Evolutionary conservation across 2,888 invertebrate species (phyloP).

Genomic region (Melanophora roralis): DNA sequence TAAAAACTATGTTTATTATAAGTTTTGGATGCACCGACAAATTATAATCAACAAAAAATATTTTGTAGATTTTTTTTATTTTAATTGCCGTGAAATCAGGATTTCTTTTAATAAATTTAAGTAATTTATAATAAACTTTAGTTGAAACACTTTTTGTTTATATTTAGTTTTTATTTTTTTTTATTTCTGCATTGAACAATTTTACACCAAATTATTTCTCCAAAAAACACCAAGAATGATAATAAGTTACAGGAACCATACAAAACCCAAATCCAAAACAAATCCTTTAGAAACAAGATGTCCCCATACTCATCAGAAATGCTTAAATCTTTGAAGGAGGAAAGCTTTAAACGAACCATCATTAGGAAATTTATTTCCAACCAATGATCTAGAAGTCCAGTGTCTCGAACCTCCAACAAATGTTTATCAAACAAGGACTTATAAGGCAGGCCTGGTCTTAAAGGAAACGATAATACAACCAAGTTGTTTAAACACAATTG

Average conservation of each 20-base stretch:
- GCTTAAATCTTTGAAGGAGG: constrained; percentile 45
- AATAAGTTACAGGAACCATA: constrained; percentile 11
- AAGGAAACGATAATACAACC: constrained; percentile 27
- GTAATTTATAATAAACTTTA: too few species aligned
- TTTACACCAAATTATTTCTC: constrained; percentile 15
- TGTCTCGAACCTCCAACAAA: constrained; percentile 44
- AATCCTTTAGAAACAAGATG: constrained; percentile 27
- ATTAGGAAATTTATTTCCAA: constrained; percentile 38
- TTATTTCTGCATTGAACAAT: not conserved
- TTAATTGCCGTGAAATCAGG: not conserved
- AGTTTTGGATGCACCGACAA: too few species aligned
- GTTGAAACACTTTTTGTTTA: not conserved
- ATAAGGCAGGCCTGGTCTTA: constrained; percentile 51
- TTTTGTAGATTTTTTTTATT: too few species aligned
- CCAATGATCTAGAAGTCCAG: constrained; percentile 57
- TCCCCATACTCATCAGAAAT: constrained; percentile 9
- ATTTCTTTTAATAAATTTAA: not conserved
- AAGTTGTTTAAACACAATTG: constrained; percentile 39
- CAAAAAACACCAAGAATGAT: not conserved
- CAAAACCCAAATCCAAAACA: constrained; percentile 52
- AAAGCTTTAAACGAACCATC: constrained; percentile 46
- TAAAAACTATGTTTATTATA: too few species aligned
- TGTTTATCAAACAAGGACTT: constrained; percentile 47
- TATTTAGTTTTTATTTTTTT: not conserved
- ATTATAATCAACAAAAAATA: too few species aligned